Base-by-base conservation (phyloP, 2,113 vertebrate genomes). In the Reinhardtius hippoglossoides region DNA sequence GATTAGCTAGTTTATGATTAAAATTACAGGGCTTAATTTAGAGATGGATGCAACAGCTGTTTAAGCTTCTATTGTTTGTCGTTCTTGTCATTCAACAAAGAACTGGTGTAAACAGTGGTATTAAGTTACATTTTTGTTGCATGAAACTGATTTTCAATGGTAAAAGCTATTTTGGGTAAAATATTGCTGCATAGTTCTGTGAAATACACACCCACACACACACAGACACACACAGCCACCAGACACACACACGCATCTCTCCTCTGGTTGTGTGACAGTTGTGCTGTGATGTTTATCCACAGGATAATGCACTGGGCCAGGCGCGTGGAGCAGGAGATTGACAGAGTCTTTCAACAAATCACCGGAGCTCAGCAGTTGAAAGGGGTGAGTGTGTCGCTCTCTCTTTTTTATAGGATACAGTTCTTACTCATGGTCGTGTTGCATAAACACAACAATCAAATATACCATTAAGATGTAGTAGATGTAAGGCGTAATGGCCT, bases 291-390 rank as follows among this genome's bases (percentile, higher is more conserved):
- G 87, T 92, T 73, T 83, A 59, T 93, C 89, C 86, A 70, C 95
- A 99, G 98, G 93, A 96, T 99, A 95, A 98, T 98, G 94, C 96
- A 98, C 94, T 99, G 98, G 98, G 96, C 97, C 89, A 93, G 96
- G 84, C 96, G 97, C 74, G 96, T 99, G 89, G 97, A 99, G 86
- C 98, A 98, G 91, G 98, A 99, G 95, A 95, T 99, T 81, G 97
- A 99, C 90, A 95, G 96, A 71, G 97, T 99, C 85, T 97, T 99
- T 95, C 95, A 97, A 90, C 97, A 98, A 90, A 98, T 99, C 92
- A 97, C 96, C 83, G 97, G 97, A 46, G 96, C 95, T 82, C 96
- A 99, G 89, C 96, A 98, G 91, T 94, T 99, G 82, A 96, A 96
- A 87, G 95, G 94, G 96, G 97, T 99, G 94, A 97, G 96, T 88